Base-by-base conservation (phyloP, 2,797 vertebrate genomes). In the Lemur catta region DNA sequence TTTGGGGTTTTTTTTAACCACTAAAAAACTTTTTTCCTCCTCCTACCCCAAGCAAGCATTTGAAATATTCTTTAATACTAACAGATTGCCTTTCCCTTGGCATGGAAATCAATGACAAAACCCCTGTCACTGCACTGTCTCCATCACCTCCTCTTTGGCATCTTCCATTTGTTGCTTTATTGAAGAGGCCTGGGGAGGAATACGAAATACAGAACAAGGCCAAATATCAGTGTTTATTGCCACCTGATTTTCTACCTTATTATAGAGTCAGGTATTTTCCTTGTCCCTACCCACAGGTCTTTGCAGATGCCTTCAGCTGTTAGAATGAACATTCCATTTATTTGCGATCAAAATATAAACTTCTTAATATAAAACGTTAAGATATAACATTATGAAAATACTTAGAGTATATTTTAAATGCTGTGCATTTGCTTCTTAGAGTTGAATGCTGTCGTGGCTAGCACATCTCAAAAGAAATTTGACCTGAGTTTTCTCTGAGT, bases 311-410 rank as follows among this genome's bases (percentile, higher is more conserved):
- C 43, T 91, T 82, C 17, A 7, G 41, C 7, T 72, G 50, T 24
- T 46, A 80, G 24, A 63, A 67, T 7, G 5, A 59, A 7, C 2
- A 74, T 20, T 22, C 0, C 4, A 38, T 43, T 84, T 28, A 61
- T 88, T 90, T 57, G 17, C n/a, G 9, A 91, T 59, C 43, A 78
- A 92, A 81, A 85, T 80, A 88, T 38, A 74, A 92, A 91, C 55
- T 10, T 6, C 28, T 41, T 94, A 87, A 41, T 10, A 55, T 75
- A 63, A 75, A 55, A 84, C 50, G 50, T 63, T 48, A 75, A 80
- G 17, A 43, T 65, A 59, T 28, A 67, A 61, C 6, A 38, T 63
- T 69, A 50, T 15, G 38, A 74, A 82, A 79, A 71, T 20, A 48
- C 24, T 88, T 59, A 74, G 4, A 65, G 84, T 38, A 18, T 43